Evolutionary conservation across 2,888 invertebrate species (phyloP), one percentile per base, ranked within the genome.

Genomic region (Pemphredon lugubris): DNA sequence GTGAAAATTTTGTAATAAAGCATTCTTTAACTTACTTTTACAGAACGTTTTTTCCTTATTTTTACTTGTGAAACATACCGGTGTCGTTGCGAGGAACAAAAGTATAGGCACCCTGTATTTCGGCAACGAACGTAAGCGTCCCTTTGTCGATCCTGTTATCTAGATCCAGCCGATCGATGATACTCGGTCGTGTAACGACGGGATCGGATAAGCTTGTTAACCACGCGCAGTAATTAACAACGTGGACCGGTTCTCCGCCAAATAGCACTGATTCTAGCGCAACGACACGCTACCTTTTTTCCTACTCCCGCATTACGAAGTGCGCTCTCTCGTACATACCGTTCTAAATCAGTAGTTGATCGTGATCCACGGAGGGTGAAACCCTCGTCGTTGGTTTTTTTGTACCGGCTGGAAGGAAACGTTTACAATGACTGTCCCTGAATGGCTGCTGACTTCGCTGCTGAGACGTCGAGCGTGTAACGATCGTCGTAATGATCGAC

Each of bases 401-500:
- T 48, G 40, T 20, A 37, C 20, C 21, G n/a, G 45, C 11, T 64
- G 54, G 32, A 70, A 58, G 58, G 54, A 58, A 73, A n/a, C 59
- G 71, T 60, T 59, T 65, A 55, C 44, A 71, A 72, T 73, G 59
- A 73, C 59, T 65, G 54, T 60, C 65, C 37, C 45, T 34, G 58
- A 37, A 71, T 51, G 65, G 14, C 54, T 40, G 50, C 55, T 71
- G 72, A 73, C 72, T 73, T 65, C 65, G n/a, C 45, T 9, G 58
- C 37, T 6, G 59, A 50, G 53, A 59, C 42, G 34, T 57, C 72
- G 55, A 48, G 59, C 72, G 72, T 73, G 65, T 73, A 73, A 73
- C 65, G 71, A 73, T 64, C 65, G 37, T 42, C 58, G 58, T 71
- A 71, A 72, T 65, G 71, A 72, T 72, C 70, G 48, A 32, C 6